Evolutionary conservation across 1,140 invertebrate species (phyloP).

Genomic region (Ectropis grisescens): DNA sequence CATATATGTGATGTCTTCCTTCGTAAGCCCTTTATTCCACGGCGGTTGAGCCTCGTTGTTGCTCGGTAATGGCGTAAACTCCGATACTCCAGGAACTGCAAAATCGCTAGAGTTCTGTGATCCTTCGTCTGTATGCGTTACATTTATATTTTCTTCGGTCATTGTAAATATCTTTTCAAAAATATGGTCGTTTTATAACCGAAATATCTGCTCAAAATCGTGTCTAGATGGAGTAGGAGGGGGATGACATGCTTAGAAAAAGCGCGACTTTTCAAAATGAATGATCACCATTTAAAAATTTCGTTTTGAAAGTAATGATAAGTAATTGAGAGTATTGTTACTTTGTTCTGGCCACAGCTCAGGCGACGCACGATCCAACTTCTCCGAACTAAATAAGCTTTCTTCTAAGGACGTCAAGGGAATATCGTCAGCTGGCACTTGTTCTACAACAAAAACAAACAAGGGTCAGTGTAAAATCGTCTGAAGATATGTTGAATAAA

Average conservation of each 20-base stretch:
- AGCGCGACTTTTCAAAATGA: conserved; percentile 57
- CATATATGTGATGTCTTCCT: conserved; percentile 79
- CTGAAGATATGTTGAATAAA: too few species aligned
- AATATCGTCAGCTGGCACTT: conserved; percentile 60
- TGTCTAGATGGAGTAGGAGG: conserved; percentile 15
- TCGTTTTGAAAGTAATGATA: conserved; percentile 1
- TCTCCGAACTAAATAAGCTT: conserved; percentile 86
- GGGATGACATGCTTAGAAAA: conserved; percentile 51
- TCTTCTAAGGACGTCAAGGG: conserved; percentile 74
- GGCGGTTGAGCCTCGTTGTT: conserved; percentile 63
- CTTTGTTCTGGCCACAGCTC: conserved; percentile 95
- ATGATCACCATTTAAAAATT: conserved; percentile 4
- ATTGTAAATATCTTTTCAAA: conserved; percentile 49
- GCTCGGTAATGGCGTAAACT: conserved; percentile 74
- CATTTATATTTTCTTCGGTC: conserved; percentile 36
- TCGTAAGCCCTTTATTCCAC: conserved; percentile 71
- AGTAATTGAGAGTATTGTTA: conserved; percentile 63
- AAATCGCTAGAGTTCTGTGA: conserved; percentile 46
- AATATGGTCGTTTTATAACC: conserved; percentile 45
- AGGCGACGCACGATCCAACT: conserved; percentile 89
- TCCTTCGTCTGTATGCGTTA: conserved; percentile 23
- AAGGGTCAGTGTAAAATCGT: too few species aligned
- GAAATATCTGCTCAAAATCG: conserved; percentile 23
- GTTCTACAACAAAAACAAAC: conserved; percentile 39
- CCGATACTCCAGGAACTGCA: conserved; percentile 81